Percentiles rank a stretch among this genome's conserved stretches.
phyloP scores from a whole-genome alignment of 53 echinoderm and acorn worm genomes.

The Glandiceps talaboti region DNA sequence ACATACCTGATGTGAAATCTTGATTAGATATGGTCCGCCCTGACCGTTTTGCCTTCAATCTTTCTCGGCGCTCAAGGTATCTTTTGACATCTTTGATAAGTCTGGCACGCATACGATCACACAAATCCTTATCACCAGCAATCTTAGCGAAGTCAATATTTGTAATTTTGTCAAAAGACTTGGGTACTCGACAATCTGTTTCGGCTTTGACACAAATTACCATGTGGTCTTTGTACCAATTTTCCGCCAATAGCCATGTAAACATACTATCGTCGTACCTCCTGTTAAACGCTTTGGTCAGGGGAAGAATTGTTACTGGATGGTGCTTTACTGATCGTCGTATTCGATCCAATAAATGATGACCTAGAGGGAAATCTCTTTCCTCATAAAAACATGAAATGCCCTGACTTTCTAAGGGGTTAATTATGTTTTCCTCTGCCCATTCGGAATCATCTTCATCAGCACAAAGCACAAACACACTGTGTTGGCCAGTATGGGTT shows the following conservation, averaged over 20 bases:
- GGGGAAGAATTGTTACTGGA: neutral
- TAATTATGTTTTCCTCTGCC: neutral
- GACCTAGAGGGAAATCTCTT: neutral
- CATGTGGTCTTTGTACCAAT: neutral
- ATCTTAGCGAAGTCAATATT: neutral
- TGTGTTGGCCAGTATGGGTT: neutral
- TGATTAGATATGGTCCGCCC: too few relatives aligned
- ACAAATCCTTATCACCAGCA: neutral
- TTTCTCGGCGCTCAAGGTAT: neutral
- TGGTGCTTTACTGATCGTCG: neutral
- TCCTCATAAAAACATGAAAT: neutral
- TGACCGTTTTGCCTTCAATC: too few relatives aligned
- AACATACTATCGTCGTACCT: neutral
- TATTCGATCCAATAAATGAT: neutral
- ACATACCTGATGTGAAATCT: too few relatives aligned
- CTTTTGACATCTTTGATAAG: neutral
- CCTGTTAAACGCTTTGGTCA: neutral
- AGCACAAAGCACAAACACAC: neutral
- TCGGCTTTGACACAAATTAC: neutral
- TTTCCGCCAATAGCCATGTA: neutral
- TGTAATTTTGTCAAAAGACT: neutral
- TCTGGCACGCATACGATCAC: neutral
- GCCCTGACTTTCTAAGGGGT: neutral
- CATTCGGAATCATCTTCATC: neutral
- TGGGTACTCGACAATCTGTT: neutral